These are phyloP conservation scores for Heloderma charlesbogerti DNA, from an alignment of 2,113 vertebrate genomes.

Conservation along the genomic window DNA sequence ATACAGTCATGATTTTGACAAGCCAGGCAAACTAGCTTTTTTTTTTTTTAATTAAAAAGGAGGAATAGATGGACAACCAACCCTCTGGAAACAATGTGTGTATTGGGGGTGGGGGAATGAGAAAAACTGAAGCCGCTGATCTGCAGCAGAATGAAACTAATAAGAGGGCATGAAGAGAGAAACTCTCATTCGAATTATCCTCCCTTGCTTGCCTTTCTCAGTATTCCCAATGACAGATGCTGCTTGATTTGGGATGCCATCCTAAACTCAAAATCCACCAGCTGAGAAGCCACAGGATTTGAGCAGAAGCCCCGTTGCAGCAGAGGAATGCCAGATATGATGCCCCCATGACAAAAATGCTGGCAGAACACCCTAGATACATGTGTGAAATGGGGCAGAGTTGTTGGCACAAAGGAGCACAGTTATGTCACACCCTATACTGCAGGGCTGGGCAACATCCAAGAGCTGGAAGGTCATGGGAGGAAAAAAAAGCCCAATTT, in stretches of 20 bases:
- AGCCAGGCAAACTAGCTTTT: not conserved
- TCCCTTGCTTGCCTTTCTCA: not conserved
- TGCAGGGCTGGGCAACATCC: too few species aligned
- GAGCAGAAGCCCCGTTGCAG: not conserved
- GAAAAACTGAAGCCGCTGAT: not conserved
- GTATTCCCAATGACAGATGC: not conserved
- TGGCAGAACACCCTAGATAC: not conserved
- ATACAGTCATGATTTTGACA: not conserved
- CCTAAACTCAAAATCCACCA: not conserved
- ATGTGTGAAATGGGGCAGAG: not conserved
- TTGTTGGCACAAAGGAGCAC: not conserved
- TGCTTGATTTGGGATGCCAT: not conserved
- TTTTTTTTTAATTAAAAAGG: not conserved
- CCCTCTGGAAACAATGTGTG: not conserved
- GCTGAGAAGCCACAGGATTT: not conserved
- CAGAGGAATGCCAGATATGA: not conserved
- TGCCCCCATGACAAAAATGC: not conserved
- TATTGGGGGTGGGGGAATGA: not conserved
- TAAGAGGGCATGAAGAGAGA: not conserved
- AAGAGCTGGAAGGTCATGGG: too few species aligned
- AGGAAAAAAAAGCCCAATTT: too few species aligned
- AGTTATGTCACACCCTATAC: too few species aligned
- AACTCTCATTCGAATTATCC: not conserved
- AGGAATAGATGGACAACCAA: not conserved
- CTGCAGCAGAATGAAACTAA: not conserved